Conservation (phyloP, 2,888 invertebrate genomes). For the Hermodice carunculata region DNA sequence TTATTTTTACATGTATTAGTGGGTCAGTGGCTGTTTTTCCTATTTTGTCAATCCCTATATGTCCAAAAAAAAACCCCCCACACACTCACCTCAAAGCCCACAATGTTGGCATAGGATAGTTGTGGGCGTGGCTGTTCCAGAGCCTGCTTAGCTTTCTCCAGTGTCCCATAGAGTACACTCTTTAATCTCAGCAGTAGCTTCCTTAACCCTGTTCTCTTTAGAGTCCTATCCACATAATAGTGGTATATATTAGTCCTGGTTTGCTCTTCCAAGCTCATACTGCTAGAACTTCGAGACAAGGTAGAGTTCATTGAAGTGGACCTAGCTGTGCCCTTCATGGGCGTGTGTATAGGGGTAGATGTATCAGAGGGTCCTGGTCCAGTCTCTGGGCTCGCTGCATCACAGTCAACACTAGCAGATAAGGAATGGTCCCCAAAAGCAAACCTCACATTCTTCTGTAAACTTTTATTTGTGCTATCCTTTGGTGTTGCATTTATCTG, state of each 20-base stretch:
- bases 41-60: background rate
- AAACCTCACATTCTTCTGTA: conserved; percentile 6
- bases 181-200: conserved; percentile 83
- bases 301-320: conserved; percentile 24
- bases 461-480: background rate
- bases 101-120: conserved; percentile 8
- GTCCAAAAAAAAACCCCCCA: no score
- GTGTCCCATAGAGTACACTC: conserved; percentile 65
- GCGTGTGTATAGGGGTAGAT: conserved; percentile 50
- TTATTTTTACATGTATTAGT: background rate
- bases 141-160: conserved; percentile 62
- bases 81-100: conserved; percentile 19
- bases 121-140: conserved; percentile 47
- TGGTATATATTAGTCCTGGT: conserved; percentile 69
- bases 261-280: conserved; percentile 58
- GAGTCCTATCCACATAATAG: conserved; percentile 86
- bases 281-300: conserved; percentile 58
- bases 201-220: conserved; percentile 86
- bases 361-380: conserved; percentile 29
- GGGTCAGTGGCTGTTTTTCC: background rate
- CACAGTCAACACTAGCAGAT: background rate
- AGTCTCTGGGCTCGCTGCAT: background rate
- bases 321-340: background rate
- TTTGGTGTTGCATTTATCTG: conserved; percentile 32
- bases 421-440: background rate